phyloP scores from a whole-genome alignment of 2,113 vertebrate genomes.

The Atlantisia rogersi region DNA sequence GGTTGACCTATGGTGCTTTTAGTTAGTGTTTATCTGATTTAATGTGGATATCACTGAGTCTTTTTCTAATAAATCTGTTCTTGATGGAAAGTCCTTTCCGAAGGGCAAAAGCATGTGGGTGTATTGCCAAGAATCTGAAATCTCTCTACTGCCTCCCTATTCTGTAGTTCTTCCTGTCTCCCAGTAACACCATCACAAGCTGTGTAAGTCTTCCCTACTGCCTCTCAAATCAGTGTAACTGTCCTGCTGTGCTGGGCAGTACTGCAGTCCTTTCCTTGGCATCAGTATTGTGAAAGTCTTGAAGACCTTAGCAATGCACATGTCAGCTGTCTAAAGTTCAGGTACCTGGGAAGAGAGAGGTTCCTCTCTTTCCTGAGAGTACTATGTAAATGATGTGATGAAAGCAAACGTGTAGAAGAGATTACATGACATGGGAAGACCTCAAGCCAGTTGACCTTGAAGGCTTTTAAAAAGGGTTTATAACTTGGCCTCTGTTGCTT shows the following conservation, averaged over 20 bases:
- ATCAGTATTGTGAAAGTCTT: background rate
- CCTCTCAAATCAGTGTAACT: background rate
- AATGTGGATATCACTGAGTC: background rate
- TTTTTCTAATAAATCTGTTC: background rate
- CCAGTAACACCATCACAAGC: background rate
- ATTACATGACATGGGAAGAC: background rate
- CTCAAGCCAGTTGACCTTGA: background rate
- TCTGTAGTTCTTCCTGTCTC: background rate
- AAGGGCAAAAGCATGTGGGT: background rate
- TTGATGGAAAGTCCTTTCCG: background rate
- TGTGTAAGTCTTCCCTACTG: background rate
- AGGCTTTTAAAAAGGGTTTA: background rate
- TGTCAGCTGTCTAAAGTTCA: background rate
- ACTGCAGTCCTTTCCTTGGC: background rate
- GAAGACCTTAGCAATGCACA: background rate
- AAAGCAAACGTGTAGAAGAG: background rate
- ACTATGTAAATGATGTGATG: background rate
- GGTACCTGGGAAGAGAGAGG: background rate
- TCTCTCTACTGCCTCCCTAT: background rate
- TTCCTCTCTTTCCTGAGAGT: background rate
- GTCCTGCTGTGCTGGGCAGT: background rate
- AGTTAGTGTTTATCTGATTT: background rate
- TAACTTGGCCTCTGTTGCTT: background rate
- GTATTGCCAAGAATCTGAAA: background rate
- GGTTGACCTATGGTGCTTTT: background rate